Evolutionary conservation across 23 tunicate genomes (phyloP).

Genomic region (Aplidium turbinatum): DNA sequence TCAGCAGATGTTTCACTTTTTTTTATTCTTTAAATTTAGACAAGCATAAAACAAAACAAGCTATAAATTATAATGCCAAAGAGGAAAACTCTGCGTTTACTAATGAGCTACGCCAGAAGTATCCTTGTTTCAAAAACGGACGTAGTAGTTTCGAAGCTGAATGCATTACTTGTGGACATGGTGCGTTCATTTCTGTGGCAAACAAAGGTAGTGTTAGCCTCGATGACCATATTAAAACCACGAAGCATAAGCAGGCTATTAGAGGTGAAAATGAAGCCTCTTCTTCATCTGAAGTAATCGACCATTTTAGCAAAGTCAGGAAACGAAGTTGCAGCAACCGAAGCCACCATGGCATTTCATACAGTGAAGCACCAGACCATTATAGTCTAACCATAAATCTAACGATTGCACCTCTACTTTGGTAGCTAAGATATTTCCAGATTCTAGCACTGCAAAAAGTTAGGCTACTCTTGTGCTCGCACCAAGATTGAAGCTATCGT

Average conservation of each 20-base stretch:
- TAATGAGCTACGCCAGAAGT: slow-evolving; percentile 1
- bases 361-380: slow-evolving; percentile 45
- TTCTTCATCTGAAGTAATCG: slow-evolving; percentile 5
- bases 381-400: slow-evolving; percentile 27
- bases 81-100: slow-evolving; percentile 10
- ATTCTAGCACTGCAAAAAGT: slow-evolving; percentile 20
- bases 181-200: slow-evolving; percentile 16
- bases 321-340: slow-evolving; percentile 47
- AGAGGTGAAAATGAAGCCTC: slow-evolving; percentile 30
- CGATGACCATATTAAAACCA: slow-evolving; percentile 18
- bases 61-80: slow-evolving; percentile 19
- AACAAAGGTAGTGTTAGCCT: slow-evolving; percentile 32
- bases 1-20: not conserved
- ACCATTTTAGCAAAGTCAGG: slow-evolving; percentile 2
- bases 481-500: slow-evolving; percentile 44
- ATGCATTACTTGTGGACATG: slow-evolving; percentile 33
- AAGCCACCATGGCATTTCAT: slow-evolving; percentile 52
- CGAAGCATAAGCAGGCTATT: slow-evolving; percentile 33
- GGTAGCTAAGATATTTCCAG: not conserved
- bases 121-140: too few relatives aligned
- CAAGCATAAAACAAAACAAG: not conserved
- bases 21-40: slow-evolving; percentile 1
- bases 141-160: slow-evolving; percentile 1
- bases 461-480: slow-evolving; percentile 45
- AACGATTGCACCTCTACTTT: slow-evolving; percentile 42